Evolutionary conservation across 2,888 invertebrate genomes (phyloP), one percentile per base, ranked within the genome.

Genomic region (Muschampia plurimacula): DNA sequence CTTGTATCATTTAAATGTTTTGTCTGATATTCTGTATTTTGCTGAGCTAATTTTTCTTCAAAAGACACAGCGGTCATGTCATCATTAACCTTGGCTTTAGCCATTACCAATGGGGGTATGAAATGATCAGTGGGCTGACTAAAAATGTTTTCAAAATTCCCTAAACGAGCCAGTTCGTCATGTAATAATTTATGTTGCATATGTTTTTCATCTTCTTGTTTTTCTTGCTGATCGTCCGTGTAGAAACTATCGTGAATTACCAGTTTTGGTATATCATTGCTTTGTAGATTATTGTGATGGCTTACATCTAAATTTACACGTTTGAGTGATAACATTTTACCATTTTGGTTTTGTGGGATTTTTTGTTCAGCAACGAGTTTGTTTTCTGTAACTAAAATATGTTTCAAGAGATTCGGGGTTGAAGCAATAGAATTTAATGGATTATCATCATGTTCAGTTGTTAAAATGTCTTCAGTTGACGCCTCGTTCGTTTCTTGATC

Each of bases 101-200:
- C 95, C 92, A 95, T 95, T 2, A 95, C 94, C 41, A 95, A 78
- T 4, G 95, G 95, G 5, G 95, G 95, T 39, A 95, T 88, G 78
- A 95, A 95, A 77, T 94, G 94, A 77, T 95, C 95, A 10, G 94
- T 90, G 2, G 94, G 91, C 78, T 93, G 94, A 9, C 91, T 93
- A 78, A 93, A 95, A 80, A 94, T 92, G 62, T 88, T 92, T 80
- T 94, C 92, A 67, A 90, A 85, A 74, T 90, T 92, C n/a, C 91
- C 92, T 66, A 88, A 85, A 44, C 90, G 84, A 0, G 93, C 91
- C 57, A 93, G 84, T 80, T 93, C 92, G 74, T 92, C 92, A 46
- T 94, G 93, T 67, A 94, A 76, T 80, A 90, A 85, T 82, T 92
- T 93, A 79, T 93, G 90, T 76, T 93, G 89, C 82, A 89, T 87